Base-by-base conservation (phyloP, 2,888 invertebrate genomes). In the Theretra japonica region DNA sequence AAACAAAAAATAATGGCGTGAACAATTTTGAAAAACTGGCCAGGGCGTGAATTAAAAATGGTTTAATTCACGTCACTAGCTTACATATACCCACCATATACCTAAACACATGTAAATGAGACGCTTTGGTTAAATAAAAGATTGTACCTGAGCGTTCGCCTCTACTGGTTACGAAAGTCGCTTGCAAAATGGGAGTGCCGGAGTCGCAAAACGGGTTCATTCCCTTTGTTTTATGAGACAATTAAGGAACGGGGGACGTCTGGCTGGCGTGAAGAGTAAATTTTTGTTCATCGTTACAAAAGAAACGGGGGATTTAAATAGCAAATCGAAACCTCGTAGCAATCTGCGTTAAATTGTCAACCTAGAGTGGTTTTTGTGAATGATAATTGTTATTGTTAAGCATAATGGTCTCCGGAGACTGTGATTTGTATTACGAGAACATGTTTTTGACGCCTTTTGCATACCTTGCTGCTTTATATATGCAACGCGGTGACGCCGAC, bases 141-240 rank as follows among this genome's bases (percentile, higher is more conserved):
- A 65, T 65, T 65, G 65, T 77, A 78, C 80, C 77, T 78, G 75
- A 77, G 77, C 76, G 78, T 74, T 77, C 78, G 78, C 76, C 76
- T 76, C 79, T 80, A 82, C 79, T 77, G 80, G 81, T 82, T 82
- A 80, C 81, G 80, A 82, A 83, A 81, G 81, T 82, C 80, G 78
- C 77, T 80, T 81, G 76, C 81, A 70, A 78, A 81, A 84, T 80
- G 82, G 79, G 80, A 82, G 83, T 82, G 78, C 80, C 78, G 81
- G 83, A 82, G 83, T 82, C 80, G 80, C 81, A 81, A 82, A 86
- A 88, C 85, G 72, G 86, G 85, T 88, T 89, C 85, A 87, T 90
- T 88, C 88, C 80, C 84, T 87, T 88, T 90, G 88, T 90, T 90
- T 90, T 89, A 90, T 87, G 88, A 85, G 89, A 90, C 87, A 89